Percentiles rank a stretch among this genome's conserved stretches.
phyloP scores from a whole-genome alignment of 2,797 vertebrate genomes.

The Brachymystax lenok region DNA sequence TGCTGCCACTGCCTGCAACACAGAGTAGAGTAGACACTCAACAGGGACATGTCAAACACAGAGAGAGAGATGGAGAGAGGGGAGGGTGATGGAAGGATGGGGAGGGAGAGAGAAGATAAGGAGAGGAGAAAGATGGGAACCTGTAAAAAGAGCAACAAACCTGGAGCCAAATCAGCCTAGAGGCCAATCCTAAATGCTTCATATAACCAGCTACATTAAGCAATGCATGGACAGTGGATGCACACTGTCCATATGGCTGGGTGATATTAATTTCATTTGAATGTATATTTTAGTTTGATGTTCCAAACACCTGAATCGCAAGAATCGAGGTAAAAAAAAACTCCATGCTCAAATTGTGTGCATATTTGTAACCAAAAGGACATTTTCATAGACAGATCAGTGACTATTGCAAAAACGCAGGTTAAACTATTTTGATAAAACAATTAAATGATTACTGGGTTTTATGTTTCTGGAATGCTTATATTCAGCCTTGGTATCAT shows the following conservation, averaged over 20 bases:
- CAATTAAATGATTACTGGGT: no score
- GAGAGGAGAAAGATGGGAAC: neutral
- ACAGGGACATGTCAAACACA: conserved; percentile 16
- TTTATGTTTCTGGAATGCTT: no score
- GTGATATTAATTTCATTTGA: no score
- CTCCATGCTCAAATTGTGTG: no score
- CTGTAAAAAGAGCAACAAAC: neutral
- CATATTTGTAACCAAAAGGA: no score
- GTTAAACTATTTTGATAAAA: no score
- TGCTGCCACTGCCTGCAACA: conserved; percentile 86
- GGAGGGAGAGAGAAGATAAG: neutral
- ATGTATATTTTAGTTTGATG: no score
- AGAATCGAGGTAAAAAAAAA: no score
- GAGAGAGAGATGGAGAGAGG: conserved; percentile 8
- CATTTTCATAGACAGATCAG: no score
- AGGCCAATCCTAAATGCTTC: neutral
- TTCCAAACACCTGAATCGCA: no score
- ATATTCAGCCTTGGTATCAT: no score
- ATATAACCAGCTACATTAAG: neutral
- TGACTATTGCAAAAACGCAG: no score
- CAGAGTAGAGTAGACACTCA: conserved; percentile 50
- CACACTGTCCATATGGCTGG: neutral
- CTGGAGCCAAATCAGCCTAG: neutral
- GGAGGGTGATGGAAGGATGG: neutral
- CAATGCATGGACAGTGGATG: conserved; percentile 4